Evolutionary conservation across 1,140 invertebrate genomes (phyloP), one percentile per base, ranked within the genome.

Genomic region (Andrena cerasifolii): DNA sequence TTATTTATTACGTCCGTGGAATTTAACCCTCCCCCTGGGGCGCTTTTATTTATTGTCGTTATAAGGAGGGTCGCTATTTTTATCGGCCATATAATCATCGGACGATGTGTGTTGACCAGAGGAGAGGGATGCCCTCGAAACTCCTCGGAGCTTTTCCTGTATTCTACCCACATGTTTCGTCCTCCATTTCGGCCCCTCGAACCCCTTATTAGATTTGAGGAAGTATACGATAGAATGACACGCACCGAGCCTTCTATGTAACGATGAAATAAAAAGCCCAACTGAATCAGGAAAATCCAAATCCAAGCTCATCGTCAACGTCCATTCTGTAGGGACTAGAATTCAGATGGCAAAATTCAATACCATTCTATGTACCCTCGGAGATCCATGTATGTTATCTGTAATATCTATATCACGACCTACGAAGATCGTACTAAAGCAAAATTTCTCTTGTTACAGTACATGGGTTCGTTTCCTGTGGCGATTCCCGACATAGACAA

Each of bases 391-490:
- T n/a, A n/a, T n/a, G n/a, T n/a, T n/a, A n/a, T n/a, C n/a, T n/a
- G n/a, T n/a, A n/a, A n/a, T n/a, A n/a, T n/a, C n/a, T n/a, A n/a
- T n/a, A n/a, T n/a, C n/a, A n/a, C n/a, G n/a, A n/a, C n/a, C n/a
- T n/a, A n/a, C n/a, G n/a, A n/a, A n/a, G n/a, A n/a, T n/a, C n/a
- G n/a, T n/a, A n/a, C n/a, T n/a, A n/a, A n/a, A n/a, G n/a, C n/a
- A n/a, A n/a, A n/a, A n/a, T n/a, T n/a, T 3, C 78, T 83, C 79
- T 88, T 91, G 86, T 84, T 94, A 51, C 94, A 96, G 95, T 96
- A 96, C 90, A 95, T 96, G 94, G 96, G 96, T 84, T 96, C 95
- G 82, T 96, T 96, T 93, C 94, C 94, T 87, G 95, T 95, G 88
- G 93, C 93, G 84, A 94, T 94, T 87, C 93, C 93, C 83, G 95